These are phyloP conservation scores for Orthonychiurus folsomi DNA, from an alignment of 2,888 invertebrate genomes.

Conservation along the genomic window DNA sequence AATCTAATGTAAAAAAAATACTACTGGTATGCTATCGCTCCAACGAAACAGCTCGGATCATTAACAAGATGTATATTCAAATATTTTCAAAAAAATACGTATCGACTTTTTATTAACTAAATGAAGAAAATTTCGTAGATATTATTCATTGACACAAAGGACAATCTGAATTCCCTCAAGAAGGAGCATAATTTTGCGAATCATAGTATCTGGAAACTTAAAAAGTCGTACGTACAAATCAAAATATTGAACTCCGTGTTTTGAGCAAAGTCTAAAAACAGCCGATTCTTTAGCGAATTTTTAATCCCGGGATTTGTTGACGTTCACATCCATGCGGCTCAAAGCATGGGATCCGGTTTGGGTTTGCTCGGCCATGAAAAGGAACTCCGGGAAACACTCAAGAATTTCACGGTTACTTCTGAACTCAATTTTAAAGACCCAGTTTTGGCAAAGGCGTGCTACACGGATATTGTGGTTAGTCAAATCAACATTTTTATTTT, in stretches of 20 bases:
- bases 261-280: neutral
- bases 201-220: constrained; percentile 28
- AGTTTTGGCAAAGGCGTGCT: constrained; percentile 62
- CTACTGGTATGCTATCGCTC: too few species aligned
- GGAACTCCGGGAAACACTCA: constrained; percentile 72
- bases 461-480: constrained; percentile 67
- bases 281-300: constrained; percentile 49
- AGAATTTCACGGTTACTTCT: constrained; percentile 73
- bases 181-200: constrained; percentile 40
- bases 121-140: too few species aligned
- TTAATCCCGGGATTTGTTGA: constrained; percentile 82
- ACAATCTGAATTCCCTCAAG: constrained; percentile 41
- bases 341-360: constrained; percentile 74
- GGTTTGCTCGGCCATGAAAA: constrained; percentile 58
- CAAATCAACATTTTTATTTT: neutral
- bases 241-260: too few species aligned
- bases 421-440: constrained; percentile 63
- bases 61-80: too few species aligned
- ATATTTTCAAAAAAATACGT: too few species aligned
- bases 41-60: too few species aligned
- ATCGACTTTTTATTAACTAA: too few species aligned
- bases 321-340: constrained; percentile 82
- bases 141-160: constrained; percentile 44
- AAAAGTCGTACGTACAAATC: constrained; percentile 28
- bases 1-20: too few species aligned